phyloP scores from a whole-genome alignment of 1,140 invertebrate species.

The Drosophila pectinifera region DNA sequence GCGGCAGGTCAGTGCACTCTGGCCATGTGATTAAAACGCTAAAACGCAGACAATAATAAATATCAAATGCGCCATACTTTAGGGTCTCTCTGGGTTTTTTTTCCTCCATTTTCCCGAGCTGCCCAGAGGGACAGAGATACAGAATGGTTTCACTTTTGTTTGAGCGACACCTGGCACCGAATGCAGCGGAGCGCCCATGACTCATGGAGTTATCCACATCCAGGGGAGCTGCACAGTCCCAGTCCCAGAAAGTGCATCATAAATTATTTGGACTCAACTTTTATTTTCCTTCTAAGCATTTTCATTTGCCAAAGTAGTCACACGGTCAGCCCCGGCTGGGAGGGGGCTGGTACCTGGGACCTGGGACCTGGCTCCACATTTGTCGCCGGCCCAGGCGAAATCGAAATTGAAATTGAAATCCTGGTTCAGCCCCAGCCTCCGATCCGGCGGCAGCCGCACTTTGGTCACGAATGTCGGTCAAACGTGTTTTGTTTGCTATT shows the following conservation, averaged over 20 bases:
- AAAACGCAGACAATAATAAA: slow-evolving; percentile 78
- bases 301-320: slow-evolving; percentile 83
- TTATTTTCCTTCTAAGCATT: slow-evolving; percentile 66
- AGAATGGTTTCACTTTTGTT: slow-evolving; percentile 75
- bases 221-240: slow-evolving; percentile 22
- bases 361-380: slow-evolving; percentile 52
- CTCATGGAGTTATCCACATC: slow-evolving; percentile 53
- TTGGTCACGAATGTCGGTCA: slow-evolving; percentile 83
- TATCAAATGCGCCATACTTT: slow-evolving; percentile 80
- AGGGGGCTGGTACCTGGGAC: background rate
- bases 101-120: background rate
- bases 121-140: slow-evolving; percentile 18
- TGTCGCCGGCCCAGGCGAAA: slow-evolving; percentile 73
- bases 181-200: slow-evolving; percentile 44
- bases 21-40: slow-evolving; percentile 74
- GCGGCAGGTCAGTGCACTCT: slow-evolving; percentile 71
- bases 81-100: slow-evolving; percentile 52
- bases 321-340: slow-evolving; percentile 60
- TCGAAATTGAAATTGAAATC: slow-evolving; percentile 80
- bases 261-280: slow-evolving; percentile 74
- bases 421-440: slow-evolving; percentile 42
- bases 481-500: slow-evolving; percentile 82
- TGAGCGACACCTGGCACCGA: slow-evolving; percentile 73
- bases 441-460: slow-evolving; percentile 63
- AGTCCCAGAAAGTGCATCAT: slow-evolving; percentile 75